Base-by-base conservation (phyloP, 2,888 invertebrate species). In the Ichneumoninae sp. region DNA sequence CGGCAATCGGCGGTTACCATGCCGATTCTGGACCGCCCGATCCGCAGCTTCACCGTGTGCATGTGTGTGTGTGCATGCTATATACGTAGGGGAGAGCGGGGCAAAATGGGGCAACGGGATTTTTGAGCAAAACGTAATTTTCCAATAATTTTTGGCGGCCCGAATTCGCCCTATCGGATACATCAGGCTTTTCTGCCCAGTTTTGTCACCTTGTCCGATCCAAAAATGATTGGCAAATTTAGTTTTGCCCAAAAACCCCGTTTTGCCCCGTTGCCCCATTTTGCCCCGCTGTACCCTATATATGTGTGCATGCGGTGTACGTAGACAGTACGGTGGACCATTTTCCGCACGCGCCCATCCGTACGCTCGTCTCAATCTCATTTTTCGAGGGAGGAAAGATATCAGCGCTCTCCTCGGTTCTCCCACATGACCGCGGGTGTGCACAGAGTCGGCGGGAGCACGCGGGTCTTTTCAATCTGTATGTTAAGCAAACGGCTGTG, bases 401-500 rank as follows among this genome's bases (percentile, higher is more conserved):
- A 57, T 57, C 57, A 13, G 26, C 22, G 19, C 22, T 22, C 26
- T 22, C 13, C 22, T 26, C 57, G 57, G 13, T 26, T 57, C 26
- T 57, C 22, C 22, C 57, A 26, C 3, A 57, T 13, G 57, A 22
- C 57, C 10, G 0, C 8, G 22, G 54, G 54, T 10, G 22, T 26
- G 19, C 8, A 22, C 7, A 13, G 22, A 57, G 10, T 4, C 26
- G 22, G 26, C 22, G 10, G 22, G 57, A 5, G 22, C 36, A 36
- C 70, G 70, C 30, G 70, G n/a, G 33, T 70, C 36, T 70, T 70
- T 70, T 70, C 70, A 70, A 70, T 70, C 54, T 70, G 70, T 70
- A 70, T 70, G 70, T 52, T 70, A 70, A 70, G 36, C 70, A 19
- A 70, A 70, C 54, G 36, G 52, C 70, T n/a, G 33, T 16, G 70